Percentiles rank a stretch among this genome's conserved stretches.
Conservation (phyloP, 1,140 invertebrate genomes). For the Monomorium pharaonis region DNA sequence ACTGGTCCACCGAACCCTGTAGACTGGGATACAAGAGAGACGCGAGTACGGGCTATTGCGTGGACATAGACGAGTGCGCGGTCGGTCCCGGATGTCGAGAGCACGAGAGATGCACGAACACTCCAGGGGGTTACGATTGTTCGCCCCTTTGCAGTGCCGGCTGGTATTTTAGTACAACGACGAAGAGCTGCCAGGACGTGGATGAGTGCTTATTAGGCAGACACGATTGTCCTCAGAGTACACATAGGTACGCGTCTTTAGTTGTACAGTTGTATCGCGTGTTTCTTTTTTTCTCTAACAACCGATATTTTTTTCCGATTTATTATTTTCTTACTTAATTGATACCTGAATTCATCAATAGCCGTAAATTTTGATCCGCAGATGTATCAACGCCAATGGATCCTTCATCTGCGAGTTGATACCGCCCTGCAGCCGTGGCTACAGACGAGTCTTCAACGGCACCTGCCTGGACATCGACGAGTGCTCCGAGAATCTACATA, state of each 20-base stretch:
- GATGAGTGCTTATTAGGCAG: constrained; percentile 90
- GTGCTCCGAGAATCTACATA: constrained; percentile 80
- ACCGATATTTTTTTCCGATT: background rate
- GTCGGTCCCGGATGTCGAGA: constrained; percentile 89
- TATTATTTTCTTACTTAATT: background rate
- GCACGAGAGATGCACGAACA: constrained; percentile 90
- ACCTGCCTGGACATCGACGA: constrained; percentile 86
- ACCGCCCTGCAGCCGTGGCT: constrained; percentile 73
- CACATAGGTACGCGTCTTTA: constrained; percentile 39
- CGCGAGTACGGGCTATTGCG: constrained; percentile 85
- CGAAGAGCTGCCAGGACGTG: constrained; percentile 93
- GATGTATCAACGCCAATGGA: constrained; percentile 78
- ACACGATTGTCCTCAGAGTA: constrained; percentile 76
- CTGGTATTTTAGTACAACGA: constrained; percentile 83
- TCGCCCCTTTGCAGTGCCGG: constrained; percentile 86
- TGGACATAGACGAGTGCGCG: constrained; percentile 92
- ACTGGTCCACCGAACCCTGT: constrained; percentile 44
- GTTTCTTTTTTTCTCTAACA: background rate
- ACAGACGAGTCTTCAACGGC: constrained; percentile 78
- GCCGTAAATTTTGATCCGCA: background rate
- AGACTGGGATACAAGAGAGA: constrained; percentile 52
- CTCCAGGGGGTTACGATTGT: constrained; percentile 90
- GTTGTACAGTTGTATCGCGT: background rate
- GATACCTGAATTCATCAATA: constrained; percentile 48
- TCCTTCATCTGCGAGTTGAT: constrained; percentile 75